phyloP scores from a whole-genome alignment of 2,888 invertebrate species.

The Nomada fucata region DNA sequence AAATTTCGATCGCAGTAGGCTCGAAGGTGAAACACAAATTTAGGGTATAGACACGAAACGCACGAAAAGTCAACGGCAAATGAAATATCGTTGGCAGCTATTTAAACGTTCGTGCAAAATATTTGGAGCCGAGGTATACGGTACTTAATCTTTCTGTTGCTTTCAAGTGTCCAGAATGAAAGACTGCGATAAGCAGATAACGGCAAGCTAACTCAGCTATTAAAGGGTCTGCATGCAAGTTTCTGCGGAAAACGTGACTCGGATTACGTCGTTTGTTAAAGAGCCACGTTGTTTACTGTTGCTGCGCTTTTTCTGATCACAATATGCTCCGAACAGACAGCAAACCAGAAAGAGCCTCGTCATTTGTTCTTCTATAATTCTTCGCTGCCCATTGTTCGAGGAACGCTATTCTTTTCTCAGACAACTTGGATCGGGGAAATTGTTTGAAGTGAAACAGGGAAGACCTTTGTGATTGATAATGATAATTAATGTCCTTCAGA shows the following conservation, averaged over 20 bases:
- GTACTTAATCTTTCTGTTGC: no score
- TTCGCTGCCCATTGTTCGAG: neutral
- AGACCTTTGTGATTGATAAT: neutral
- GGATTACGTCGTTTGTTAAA: neutral
- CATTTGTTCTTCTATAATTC: neutral
- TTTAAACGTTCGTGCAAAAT: no score
- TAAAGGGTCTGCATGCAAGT: no score
- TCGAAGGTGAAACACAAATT: conserved; percentile 1
- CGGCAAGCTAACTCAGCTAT: no score
- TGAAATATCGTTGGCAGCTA: no score
- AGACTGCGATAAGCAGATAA: no score
- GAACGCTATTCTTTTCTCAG: neutral
- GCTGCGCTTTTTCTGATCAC: neutral
- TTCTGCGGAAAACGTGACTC: neutral
- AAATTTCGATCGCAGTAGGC: no score
- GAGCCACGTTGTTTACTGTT: neutral
- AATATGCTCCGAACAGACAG: no score
- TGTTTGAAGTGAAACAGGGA: neutral
- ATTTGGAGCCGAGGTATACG: no score
- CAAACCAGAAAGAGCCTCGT: neutral
- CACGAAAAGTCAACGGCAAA: no score
- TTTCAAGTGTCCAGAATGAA: no score
- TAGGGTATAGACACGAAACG: neutral
- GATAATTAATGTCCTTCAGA: neutral
- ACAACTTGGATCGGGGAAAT: neutral